phyloP scores from a whole-genome alignment of 2,888 invertebrate genomes.

The Subacronicta megacephala region DNA sequence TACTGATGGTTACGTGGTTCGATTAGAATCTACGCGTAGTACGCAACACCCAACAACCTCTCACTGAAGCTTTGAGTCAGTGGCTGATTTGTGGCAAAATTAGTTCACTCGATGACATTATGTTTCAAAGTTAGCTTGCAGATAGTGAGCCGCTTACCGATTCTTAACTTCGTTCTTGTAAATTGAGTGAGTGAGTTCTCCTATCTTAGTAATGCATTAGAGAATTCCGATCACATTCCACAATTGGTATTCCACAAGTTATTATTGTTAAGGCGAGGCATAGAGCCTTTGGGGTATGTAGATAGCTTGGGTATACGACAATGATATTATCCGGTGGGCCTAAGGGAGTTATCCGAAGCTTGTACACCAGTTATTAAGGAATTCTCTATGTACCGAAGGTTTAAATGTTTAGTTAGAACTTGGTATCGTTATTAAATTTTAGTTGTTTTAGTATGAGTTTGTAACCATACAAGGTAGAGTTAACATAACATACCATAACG shows the following conservation, averaged over 20 bases:
- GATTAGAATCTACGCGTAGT: no score
- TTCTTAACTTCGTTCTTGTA: no score
- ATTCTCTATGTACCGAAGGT: not conserved
- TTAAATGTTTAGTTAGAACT: slow-evolving; percentile 3
- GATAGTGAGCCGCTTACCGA: no score
- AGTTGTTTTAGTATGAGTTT: not conserved
- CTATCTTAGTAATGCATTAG: not conserved
- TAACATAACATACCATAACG: no score
- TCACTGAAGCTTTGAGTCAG: no score
- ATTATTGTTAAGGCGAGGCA: slow-evolving; percentile 22
- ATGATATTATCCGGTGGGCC: slow-evolving; percentile 16
- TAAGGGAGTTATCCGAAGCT: not conserved
- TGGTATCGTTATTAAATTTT: not conserved
- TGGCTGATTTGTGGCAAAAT: no score
- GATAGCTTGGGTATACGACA: slow-evolving; percentile 7
- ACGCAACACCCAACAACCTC: no score
- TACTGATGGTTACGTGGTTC: no score
- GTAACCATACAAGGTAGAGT: not conserved
- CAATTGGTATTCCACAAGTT: slow-evolving; percentile 49
- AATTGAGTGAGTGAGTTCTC: no score
- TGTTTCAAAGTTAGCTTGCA: no score
- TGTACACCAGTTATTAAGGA: slow-evolving; percentile 10
- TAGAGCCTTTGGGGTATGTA: not conserved
- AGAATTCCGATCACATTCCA: slow-evolving; percentile 45
- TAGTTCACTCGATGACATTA: no score